Evolutionary conservation across 1,140 invertebrate genomes (phyloP), one percentile per base, ranked within the genome.

Genomic region (Lepidurus apus): DNA sequence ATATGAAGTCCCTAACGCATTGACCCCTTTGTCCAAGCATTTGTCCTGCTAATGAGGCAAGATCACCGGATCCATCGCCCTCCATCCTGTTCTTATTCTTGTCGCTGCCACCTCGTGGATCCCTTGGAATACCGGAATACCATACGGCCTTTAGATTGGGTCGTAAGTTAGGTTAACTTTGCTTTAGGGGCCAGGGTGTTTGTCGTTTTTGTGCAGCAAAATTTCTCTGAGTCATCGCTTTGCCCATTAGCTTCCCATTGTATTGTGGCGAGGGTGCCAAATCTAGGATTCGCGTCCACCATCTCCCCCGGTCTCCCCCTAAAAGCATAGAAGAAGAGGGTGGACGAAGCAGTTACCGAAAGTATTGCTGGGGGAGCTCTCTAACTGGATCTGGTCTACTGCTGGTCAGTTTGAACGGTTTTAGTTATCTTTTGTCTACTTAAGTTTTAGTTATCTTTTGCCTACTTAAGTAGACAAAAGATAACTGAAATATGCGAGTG

Each of bases 151-250:
- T 65, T 65, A 65, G 53, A 65, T 65, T 65, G 53, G 53, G 53
- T 65, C 53, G 53, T 65, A 65, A 65, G 53, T 65, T 65, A 65
- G 53, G 53, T 65, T 65, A 65, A 65, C 17, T 21, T 65, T 65
- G 53, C 21, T 65, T n/a, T n/a, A 7, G 53, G 53, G 53, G 53
- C 21, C 10, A 65, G 53, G 53, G 21, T 65, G 53, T 65, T 65
- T 65, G 53, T 65, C 53, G 53, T 65, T 65, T n/a, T 13, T 13
- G 53, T 13, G 53, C 17, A 21, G 53, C 53, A 13, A 65, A 65
- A 65, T 65, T 65, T 65, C 53, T 65, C 53, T 65, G 53, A 65
- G 53, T 65, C 53, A 65, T 65, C 53, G 53, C 53, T 65, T 65
- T 65, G 6, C 17, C 53, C 53, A 65, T 65, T 65, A 65, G 53